Evolutionary conservation across 2,888 invertebrate species (phyloP).

Genomic region (Drosophila aldrichi): DNA sequence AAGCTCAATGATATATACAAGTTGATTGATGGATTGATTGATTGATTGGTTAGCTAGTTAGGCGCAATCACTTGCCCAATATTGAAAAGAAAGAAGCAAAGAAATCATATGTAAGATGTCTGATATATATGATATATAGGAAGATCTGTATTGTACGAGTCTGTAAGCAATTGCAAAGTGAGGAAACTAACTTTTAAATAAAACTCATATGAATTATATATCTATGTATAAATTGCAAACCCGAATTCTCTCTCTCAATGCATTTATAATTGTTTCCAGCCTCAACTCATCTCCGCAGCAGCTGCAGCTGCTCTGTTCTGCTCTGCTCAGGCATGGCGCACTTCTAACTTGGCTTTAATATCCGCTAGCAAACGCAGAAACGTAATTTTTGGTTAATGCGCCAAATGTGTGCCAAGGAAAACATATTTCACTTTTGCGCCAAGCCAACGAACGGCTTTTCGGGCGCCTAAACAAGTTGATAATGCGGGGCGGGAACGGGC

Average conservation of each 20-base stretch:
- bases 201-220: slow-evolving; percentile 44
- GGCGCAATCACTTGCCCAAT: slow-evolving; percentile 20
- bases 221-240: slow-evolving; percentile 44
- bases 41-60: slow-evolving; percentile 40
- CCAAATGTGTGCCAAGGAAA: slow-evolving; percentile 62
- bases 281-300: neutral
- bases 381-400: slow-evolving; percentile 44
- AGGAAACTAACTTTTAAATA: slow-evolving; percentile 59
- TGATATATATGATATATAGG: slow-evolving; percentile 9
- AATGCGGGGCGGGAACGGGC: slow-evolving; percentile 21
- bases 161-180: slow-evolving; percentile 54
- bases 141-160: slow-evolving; percentile 44
- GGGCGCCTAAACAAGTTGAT: slow-evolving; percentile 26
- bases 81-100: slow-evolving; percentile 24
- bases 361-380: slow-evolving; percentile 36
- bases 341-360: slow-evolving; percentile 32
- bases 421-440: slow-evolving; percentile 49
- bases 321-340: neutral
- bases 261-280: slow-evolving; percentile 32
- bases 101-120: slow-evolving; percentile 16
- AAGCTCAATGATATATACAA: slow-evolving; percentile 43
- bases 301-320: neutral
- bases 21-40: slow-evolving; percentile 14
- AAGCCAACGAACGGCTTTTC: slow-evolving; percentile 27
- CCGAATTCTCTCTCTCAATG: slow-evolving; percentile 27